Percentiles rank a stretch among this genome's conserved stretches.
These are phyloP conservation scores for Hesperophylax magnus DNA, from an alignment of 1,140 invertebrate genomes.

Conservation along the genomic window DNA sequence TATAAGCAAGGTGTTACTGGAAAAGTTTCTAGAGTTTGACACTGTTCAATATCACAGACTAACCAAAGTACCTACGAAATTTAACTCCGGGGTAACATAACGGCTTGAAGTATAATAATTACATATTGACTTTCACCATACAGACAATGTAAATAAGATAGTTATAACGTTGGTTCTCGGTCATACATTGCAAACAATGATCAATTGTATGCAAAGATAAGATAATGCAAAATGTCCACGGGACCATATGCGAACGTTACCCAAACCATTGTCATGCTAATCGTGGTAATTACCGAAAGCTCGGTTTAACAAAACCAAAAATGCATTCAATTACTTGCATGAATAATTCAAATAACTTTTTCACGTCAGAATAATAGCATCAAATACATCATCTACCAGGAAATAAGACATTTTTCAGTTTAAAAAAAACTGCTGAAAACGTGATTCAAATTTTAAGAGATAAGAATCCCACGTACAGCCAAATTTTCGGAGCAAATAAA, in stretches of 20 bases:
- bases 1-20: too few species aligned
- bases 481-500: too few species aligned
- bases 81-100: conserved; percentile 8
- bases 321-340: neutral
- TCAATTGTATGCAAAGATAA: conserved; percentile 27
- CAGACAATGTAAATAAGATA: conserved; percentile 28
- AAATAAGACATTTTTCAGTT: too few species aligned
- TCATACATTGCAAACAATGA: conserved; percentile 13
- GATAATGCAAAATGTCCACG: conserved; percentile 19
- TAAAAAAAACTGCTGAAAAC: too few species aligned
- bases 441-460: too few species aligned
- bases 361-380: too few species aligned
- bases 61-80: too few species aligned
- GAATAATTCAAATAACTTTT: neutral
- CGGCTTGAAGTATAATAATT: conserved; percentile 16
- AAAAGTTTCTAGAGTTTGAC: too few species aligned
- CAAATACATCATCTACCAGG: too few species aligned
- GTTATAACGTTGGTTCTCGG: conserved; percentile 12
- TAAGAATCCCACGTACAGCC: too few species aligned
- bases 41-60: too few species aligned
- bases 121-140: conserved; percentile 16
- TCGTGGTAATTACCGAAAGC: conserved; percentile 15
- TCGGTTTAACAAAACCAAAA: conserved; percentile 5
- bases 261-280: conserved; percentile 27
- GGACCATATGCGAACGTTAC: conserved; percentile 18